These are phyloP conservation scores for Drosophila pegasa DNA, from an alignment of 2,888 invertebrate species.

Conservation along the genomic window DNA sequence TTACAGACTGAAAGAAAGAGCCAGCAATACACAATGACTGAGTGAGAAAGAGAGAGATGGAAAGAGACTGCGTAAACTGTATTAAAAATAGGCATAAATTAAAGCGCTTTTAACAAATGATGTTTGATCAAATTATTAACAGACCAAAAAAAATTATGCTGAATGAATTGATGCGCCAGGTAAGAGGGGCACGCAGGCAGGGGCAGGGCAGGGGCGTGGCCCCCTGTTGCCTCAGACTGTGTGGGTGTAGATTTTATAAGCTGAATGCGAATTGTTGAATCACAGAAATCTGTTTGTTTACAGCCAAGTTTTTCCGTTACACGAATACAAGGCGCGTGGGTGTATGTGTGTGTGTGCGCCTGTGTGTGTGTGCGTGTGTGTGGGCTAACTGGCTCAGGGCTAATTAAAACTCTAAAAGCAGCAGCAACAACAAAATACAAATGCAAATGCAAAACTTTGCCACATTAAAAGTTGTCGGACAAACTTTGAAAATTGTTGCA, in stretches of 20 bases:
- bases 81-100: constrained; percentile 52
- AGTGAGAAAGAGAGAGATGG: neutral
- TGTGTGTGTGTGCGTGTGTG: constrained; percentile 9
- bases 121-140: constrained; percentile 67
- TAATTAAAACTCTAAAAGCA: constrained; percentile 70
- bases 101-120: constrained; percentile 38
- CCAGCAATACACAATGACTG: neutral
- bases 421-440: constrained; percentile 22
- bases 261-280: constrained; percentile 40
- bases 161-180: constrained; percentile 18
- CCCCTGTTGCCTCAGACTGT: neutral
- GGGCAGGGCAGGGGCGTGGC: constrained; percentile 20
- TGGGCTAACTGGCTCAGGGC: constrained; percentile 79
- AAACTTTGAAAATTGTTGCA: constrained; percentile 34
- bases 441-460: constrained; percentile 55
- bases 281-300: constrained; percentile 25
- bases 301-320: constrained; percentile 68
- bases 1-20: constrained; percentile 1
- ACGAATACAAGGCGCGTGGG: constrained; percentile 36
- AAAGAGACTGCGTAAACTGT: constrained; percentile 8
- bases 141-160: constrained; percentile 22
- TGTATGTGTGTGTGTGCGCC: constrained; percentile 15
- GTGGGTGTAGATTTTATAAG: constrained; percentile 52
- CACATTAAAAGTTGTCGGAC: constrained; percentile 52
- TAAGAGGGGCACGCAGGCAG: neutral